Evolutionary conservation across 2,797 vertebrate species (phyloP).

Genomic region (Darevskia nairensis): DNA sequence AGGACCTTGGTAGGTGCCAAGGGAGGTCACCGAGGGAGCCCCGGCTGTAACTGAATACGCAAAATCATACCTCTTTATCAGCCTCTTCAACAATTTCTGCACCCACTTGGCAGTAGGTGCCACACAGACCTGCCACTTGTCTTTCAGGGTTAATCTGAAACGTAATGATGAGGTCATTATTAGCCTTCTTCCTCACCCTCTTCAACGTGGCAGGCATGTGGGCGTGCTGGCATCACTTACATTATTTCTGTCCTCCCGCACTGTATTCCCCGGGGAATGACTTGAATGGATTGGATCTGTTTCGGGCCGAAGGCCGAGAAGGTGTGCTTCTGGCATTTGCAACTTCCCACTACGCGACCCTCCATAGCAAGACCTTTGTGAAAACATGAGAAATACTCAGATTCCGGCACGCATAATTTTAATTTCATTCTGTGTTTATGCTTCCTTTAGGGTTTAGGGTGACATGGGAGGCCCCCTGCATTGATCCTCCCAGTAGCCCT

Average conservation of each 20-base stretch:
- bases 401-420: too few relatives aligned
- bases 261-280: not conserved
- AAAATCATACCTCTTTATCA: constrained; percentile 8
- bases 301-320: fast-evolving
- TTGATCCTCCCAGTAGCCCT: not conserved
- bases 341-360: not conserved
- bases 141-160: constrained; percentile 26
- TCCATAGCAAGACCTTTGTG: constrained; percentile 23
- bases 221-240: not conserved
- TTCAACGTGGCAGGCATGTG: not conserved
- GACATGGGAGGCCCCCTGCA: not conserved
- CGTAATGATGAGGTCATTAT: not conserved
- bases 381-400: not conserved
- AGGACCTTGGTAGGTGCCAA: too few relatives aligned
- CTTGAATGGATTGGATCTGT: constrained; percentile 5
- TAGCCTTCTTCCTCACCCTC: fast-evolving
- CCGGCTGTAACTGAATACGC: not conserved
- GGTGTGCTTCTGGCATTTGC: not conserved
- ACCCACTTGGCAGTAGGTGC: not conserved
- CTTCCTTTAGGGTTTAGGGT: not conserved
- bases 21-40: too few relatives aligned
- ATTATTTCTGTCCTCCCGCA: constrained; percentile 27
- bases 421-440: not conserved
- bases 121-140: not conserved
- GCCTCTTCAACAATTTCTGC: not conserved